Evolutionary conservation across 2,888 invertebrate species (phyloP).

Genomic region (Pardosa pseudoannulata): DNA sequence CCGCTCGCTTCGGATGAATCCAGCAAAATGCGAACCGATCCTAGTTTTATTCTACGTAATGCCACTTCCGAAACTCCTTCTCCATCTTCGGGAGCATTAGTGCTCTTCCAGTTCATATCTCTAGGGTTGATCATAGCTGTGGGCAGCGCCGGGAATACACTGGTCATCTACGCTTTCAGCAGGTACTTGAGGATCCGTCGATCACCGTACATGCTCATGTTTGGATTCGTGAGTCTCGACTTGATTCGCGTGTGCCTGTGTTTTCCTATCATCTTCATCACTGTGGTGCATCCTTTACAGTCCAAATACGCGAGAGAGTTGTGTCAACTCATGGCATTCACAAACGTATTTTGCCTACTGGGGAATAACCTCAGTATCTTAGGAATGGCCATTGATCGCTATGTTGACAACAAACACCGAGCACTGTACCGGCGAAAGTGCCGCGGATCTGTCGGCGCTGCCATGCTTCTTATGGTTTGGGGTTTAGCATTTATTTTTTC

Average conservation of each 20-base stretch:
- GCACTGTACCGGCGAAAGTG: slow-evolving; percentile 51
- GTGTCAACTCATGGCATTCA: slow-evolving; percentile 60
- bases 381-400: slow-evolving; percentile 65
- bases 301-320: slow-evolving; percentile 28
- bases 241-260: slow-evolving; percentile 54
- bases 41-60: slow-evolving; percentile 19
- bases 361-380: slow-evolving; percentile 62
- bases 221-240: slow-evolving; percentile 62
- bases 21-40: slow-evolving; percentile 32
- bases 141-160: slow-evolving; percentile 61
- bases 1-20: not conserved
- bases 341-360: slow-evolving; percentile 55
- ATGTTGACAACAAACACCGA: slow-evolving; percentile 56
- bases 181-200: slow-evolving; percentile 31
- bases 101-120: slow-evolving; percentile 67
- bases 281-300: slow-evolving; percentile 53
- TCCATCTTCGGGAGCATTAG: not conserved
- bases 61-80: slow-evolving; percentile 17
- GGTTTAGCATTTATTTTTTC: slow-evolving; percentile 46
- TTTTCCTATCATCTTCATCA: slow-evolving; percentile 55
- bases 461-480: slow-evolving; percentile 36
- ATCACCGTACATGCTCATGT: slow-evolving; percentile 64
- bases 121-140: slow-evolving; percentile 67
- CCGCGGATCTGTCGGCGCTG: slow-evolving; percentile 37
- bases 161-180: slow-evolving; percentile 67